Evolutionary conservation across 2,113 vertebrate species (phyloP).

Genomic region (Vidua macroura): DNA sequence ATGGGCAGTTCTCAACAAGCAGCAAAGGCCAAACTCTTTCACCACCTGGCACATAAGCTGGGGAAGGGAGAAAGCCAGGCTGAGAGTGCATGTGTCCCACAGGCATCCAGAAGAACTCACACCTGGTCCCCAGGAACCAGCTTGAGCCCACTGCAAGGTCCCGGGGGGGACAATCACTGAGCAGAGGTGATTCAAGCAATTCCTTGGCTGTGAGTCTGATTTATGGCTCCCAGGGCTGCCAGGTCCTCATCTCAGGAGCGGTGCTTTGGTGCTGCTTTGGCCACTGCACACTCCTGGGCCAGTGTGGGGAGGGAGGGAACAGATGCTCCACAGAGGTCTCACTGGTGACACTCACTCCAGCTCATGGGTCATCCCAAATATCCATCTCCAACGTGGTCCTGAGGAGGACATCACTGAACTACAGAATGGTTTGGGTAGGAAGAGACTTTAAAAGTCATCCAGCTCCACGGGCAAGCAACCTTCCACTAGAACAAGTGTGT

Average conservation of each 20-base stretch:
- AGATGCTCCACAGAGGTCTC: background rate
- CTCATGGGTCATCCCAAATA: background rate
- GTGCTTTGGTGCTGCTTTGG: background rate
- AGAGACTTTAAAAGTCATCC: background rate
- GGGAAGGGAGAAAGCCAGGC: background rate
- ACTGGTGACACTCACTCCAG: background rate
- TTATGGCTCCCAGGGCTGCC: background rate
- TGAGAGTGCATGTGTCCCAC: fast-evolving
- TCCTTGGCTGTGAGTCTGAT: background rate
- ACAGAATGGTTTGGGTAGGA: background rate
- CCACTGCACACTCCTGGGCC: background rate
- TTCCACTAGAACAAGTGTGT: background rate
- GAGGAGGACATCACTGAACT: background rate
- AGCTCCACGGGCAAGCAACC: background rate
- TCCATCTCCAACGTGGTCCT: background rate
- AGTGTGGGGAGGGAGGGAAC: background rate
- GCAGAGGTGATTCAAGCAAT: background rate
- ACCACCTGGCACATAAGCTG: background rate
- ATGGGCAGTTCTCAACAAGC: constrained; percentile 26
- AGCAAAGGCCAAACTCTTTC: background rate
- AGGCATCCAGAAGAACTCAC: background rate
- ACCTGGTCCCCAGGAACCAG: background rate
- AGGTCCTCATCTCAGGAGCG: fast-evolving
- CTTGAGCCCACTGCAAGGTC: background rate
- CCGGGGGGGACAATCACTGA: background rate